A percentile compares a stretch with the other conserved stretches of the same genome.
Evolutionary conservation across 2,113 vertebrate genomes (phyloP).

Genomic region (Balaeniceps rex): DNA sequence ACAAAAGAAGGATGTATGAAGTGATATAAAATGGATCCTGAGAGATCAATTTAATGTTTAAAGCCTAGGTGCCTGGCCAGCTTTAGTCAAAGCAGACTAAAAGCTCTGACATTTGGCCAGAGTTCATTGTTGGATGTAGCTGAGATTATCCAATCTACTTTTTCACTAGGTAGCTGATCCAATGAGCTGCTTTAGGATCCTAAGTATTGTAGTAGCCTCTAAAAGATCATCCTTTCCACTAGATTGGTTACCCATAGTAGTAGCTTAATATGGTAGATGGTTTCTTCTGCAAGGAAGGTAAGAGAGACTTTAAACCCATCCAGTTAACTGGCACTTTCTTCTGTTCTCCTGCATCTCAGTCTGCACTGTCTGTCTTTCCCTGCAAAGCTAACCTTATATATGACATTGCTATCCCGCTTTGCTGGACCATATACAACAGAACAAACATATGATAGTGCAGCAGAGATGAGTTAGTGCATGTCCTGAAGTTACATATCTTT

Average conservation of each 20-base stretch:
- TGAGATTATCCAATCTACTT: conserved; percentile 38
- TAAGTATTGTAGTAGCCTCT: background rate
- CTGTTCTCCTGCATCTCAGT: background rate
- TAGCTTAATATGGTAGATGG: background rate
- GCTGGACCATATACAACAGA: background rate
- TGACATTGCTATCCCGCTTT: background rate
- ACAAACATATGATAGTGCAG: background rate
- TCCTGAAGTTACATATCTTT: background rate
- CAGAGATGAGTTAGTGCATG: background rate
- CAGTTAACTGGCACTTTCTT: background rate
- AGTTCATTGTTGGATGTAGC: background rate
- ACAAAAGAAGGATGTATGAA: background rate
- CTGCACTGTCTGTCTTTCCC: background rate
- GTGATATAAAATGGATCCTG: background rate
- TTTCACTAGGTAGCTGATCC: conserved; percentile 11
- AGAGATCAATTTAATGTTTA: background rate
- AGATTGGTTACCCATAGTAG: background rate
- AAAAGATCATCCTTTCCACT: background rate
- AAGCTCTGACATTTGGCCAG: conserved; percentile 18
- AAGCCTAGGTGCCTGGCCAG: background rate
- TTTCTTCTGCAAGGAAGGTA: background rate
- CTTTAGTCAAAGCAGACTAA: background rate
- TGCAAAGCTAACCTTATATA: background rate
- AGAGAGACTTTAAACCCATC: background rate
- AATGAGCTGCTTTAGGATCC: conserved; percentile 25